Evolutionary conservation across 1,140 invertebrate species (phyloP), one percentile per base, ranked within the genome.

Genomic region (Eumeta japonica): DNA sequence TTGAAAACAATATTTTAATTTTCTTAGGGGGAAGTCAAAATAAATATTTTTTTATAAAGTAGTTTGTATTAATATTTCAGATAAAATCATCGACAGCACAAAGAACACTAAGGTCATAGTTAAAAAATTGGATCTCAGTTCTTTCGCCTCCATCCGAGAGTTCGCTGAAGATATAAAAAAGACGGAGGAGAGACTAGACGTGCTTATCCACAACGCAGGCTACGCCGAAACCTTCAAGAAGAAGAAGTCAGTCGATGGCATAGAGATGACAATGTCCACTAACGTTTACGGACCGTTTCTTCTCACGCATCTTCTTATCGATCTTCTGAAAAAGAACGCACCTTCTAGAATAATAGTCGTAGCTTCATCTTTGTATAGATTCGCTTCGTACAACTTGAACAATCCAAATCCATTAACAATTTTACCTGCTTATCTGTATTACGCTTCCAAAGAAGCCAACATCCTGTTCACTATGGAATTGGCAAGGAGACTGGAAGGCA

Each of bases 221-320:
- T 81, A 80, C 28, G 57, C 80, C 44, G 76, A 68, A 2, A 73
- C 82, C 0, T 75, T 82, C 39, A 78, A 76, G 24, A 45, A 77
- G 41, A 71, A 60, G 12, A 60, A 50, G 58, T 83, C 54, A 79
- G 83, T 83, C 53, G 90, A 94, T 68, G 85, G 85, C 2, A 58
- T 92, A n/a, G 88, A 92, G 55, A 66, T 86, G 49, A 89, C 86
- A 2, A 90, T 90, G 82, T 88, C 85, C 11, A 88, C 89, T 0
- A 94, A 95, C 71, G 84, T 92, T 58, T 89, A 88, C 56, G 87
- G 88, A 1, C 89, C 88, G 35, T 92, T 91, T 55, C 71, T 92
- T 2, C 65, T 92, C 2, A 92, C 89, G 1, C 75, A 80, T 51
- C 61, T 82, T 24, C 56, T 82, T 3, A 51, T 94, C 18, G 79